Evolutionary conservation across 1,140 invertebrate genomes (phyloP).

Genomic region (Heliconius congener): DNA sequence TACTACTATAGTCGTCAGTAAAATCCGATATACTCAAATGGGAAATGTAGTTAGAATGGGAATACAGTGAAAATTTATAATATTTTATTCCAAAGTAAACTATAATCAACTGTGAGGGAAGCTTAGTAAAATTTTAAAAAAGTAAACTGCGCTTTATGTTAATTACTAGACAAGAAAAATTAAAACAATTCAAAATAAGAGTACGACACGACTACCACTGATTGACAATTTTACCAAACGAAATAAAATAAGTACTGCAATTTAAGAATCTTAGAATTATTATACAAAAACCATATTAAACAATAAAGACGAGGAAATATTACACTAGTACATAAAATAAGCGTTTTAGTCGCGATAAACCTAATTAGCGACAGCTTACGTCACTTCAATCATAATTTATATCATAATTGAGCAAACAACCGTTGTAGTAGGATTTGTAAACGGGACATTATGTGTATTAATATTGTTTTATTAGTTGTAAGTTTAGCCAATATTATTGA

Average conservation of each 20-base stretch:
- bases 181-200: no score
- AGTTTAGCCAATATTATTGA: background rate
- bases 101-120: no score
- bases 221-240: no score
- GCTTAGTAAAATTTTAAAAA: no score
- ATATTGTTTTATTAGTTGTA: background rate
- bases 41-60: background rate
- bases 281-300: background rate
- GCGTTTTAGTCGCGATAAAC: background rate
- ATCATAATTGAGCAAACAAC: background rate
- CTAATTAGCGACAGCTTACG: constrained; percentile 1
- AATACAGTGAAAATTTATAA: background rate
- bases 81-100: background rate
- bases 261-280: background rate
- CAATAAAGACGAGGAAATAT: background rate
- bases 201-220: no score
- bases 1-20: constrained; percentile 1
- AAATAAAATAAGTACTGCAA: no score
- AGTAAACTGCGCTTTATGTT: no score
- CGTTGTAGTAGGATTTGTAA: background rate
- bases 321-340: background rate
- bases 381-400: background rate
- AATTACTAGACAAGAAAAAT: no score
- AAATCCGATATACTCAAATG: background rate
- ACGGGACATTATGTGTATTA: background rate